Evolutionary conservation across 1,140 invertebrate genomes (phyloP), one percentile per base, ranked within the genome.

Genomic region (Drosophila malerkotliana): DNA sequence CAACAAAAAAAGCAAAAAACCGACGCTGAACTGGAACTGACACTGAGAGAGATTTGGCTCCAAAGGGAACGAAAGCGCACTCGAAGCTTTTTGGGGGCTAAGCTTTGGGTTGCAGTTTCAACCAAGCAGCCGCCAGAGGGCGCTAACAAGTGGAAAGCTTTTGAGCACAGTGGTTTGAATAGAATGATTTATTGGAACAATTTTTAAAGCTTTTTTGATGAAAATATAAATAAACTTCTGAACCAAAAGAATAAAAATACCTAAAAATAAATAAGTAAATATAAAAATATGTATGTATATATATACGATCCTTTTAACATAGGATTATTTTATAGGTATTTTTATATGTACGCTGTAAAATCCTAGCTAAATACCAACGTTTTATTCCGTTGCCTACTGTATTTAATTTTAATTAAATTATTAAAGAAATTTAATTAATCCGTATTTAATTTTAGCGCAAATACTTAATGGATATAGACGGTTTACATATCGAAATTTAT

Each of bases 61-160:
- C 30, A 45, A 39, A 15, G 26, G 18, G 24, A 41, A 12, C 8
- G 18, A 41, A 9, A 44, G 58, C 8, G 18, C 7, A 24, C 8
- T 10, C 4, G 8, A 56, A 84, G 81, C 81, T 85, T 62, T 54
- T 4, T 8, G 2, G 4, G 2, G 4, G 0, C 0, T 18, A 44
- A 87, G 81, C 77, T 85, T 81, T 60, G 14, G 0, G 4, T 18
- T 51, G 14, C 12, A 45, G 49, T 59, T 34, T 39, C 34, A 3
- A 1, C 2, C 44, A 51, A 26, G 3, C n/a, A 34, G 14, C 18
- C 83, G 32, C 32, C 21, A 87, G 75, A 6, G 15, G 60, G 71
- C 82, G 82, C 62, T 7, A 12, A 4, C 0, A 8, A 24, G 5
- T 6, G 0, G 0, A 51, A 12, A 74, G 71, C 71, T 74, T 74